These are phyloP conservation scores for Bombus turneri DNA, from an alignment of 1,140 invertebrate genomes.

Conservation along the genomic window DNA sequence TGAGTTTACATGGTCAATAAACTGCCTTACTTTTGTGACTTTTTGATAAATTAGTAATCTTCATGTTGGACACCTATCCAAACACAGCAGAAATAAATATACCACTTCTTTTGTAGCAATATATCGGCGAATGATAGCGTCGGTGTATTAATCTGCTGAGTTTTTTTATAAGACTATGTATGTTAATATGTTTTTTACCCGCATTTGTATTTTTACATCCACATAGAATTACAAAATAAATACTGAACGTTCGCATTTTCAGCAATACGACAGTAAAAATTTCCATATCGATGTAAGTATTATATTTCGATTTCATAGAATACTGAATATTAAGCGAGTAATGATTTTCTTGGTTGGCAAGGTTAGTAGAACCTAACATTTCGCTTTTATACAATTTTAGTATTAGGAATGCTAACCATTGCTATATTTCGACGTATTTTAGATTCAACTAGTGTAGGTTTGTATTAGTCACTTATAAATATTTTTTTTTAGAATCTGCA, in stretches of 20 bases:
- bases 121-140: slow-evolving; percentile 19
- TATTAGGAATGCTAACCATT: slow-evolving; percentile 15
- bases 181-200: slow-evolving; percentile 28
- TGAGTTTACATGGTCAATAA: slow-evolving; percentile 23
- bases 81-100: slow-evolving; percentile 53
- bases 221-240: slow-evolving; percentile 43
- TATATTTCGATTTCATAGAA: slow-evolving; percentile 18
- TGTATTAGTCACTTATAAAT: background rate
- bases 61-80: slow-evolving; percentile 15
- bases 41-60: slow-evolving; percentile 20
- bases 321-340: slow-evolving; percentile 53
- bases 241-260: slow-evolving; percentile 8
- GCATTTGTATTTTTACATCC: slow-evolving; percentile 26
- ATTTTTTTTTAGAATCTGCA: slow-evolving; percentile 16
- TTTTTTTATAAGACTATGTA: background rate
- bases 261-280: background rate
- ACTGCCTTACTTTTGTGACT: slow-evolving; percentile 29
- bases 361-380: background rate
- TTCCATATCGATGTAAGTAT: slow-evolving; percentile 24
- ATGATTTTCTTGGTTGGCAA: slow-evolving; percentile 11
- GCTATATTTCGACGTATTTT: background rate
- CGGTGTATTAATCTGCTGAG: slow-evolving; percentile 3
- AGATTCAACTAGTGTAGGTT: background rate
- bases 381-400: background rate
- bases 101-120: slow-evolving; percentile 26